Evolutionary conservation across 2,888 invertebrate genomes (phyloP), one percentile per base, ranked within the genome.

Genomic region (Parelbella ahira): DNA sequence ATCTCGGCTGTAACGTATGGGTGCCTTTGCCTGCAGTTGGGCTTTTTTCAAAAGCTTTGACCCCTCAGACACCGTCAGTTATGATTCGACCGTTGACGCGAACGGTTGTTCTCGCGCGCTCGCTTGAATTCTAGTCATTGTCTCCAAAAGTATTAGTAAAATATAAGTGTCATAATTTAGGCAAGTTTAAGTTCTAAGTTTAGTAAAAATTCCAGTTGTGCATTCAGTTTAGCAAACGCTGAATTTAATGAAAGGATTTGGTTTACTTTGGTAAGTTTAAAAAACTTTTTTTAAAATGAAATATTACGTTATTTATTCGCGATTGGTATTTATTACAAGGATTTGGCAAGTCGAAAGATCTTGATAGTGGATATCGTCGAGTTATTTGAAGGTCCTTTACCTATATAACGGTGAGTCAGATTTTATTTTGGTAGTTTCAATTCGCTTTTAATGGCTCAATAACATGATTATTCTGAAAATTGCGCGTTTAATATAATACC

Each of bases 1-100:
- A 82, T 87, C 84, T 86, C 84, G 69, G 59, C 72, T 69, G 82
- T 79, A 82, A 75, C 79, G 84, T 81, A 83, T 81, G 82, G 80
- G 80, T 75, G 81, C 78, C 71, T 72, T 73, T 70, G 79, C 73
- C 73, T 76, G 77, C 75, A 68, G 62, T 68, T 65, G 67, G 57
- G 63, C 71, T 72, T 77, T 70, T 78, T 82, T 81, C 73, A 61
- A 76, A 79, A 82, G 73, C 70, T 77, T 80, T 80, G 80, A 80
- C 81, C 68, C 73, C 74, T 58, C 74, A 52, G 61, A 76, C 83
- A 84, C 73, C 51, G 61, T 77, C 83, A 86, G 86, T 86, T 79
- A 80, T 83, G 80, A 68, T 75, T 69, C 79, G 71, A 60, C 79
- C 77, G 82, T 77, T 70, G 79, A 54, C 75, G 79, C 69, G 75